Base-by-base conservation (phyloP, 1,140 invertebrate species). In the Hylaeus anthracinus region DNA sequence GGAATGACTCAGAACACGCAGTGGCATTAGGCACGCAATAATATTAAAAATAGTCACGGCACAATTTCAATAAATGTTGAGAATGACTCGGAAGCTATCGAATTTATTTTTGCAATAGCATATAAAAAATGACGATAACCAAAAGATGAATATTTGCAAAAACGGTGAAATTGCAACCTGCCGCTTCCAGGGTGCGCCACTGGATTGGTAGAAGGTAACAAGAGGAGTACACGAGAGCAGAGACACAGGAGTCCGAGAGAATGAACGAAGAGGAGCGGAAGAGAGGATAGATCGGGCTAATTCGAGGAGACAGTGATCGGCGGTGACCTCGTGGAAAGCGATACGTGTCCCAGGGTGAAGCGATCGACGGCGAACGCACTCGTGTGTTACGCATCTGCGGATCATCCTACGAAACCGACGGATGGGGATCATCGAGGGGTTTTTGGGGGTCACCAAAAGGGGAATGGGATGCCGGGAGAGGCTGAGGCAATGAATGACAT, bases 371-470 rank as follows among this genome's bases (percentile, higher is more conserved):
- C 63, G 81, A 73, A 83, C 37, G 58, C 87, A 88, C 85, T 86
- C 89, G 88, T 90, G 83, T 85, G 79, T 76, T 86, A 77, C 88
- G 87, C 91, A 92, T 92, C 92, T 91, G 91, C 90, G 90, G 90
- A 91, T 92, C 89, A 88, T 89, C 89, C 88, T 74, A 80, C 79
- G 70, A 74, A 85, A 81, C 48, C 86, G 85, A 84, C 85, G 86
- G 79, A 88, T 82, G 79, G 83, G 86, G 88, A 90, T 85, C 86
- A 78, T 67, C 55, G 86, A 84, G 83, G 85, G 84, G 43, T 65
- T 75, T 65, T 69, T 64, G 41, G 67, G 61, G 82, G 56, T 79
- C 53, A 71, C 41, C 12, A 2, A 55, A 45, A 37, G 26, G 69
- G n/a, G 55, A 39, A 56, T 82, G 45, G 70, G n/a, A 51, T 37